These are phyloP conservation scores for Apodemia hepburni DNA, from an alignment of 2,888 invertebrate species.

Conservation along the genomic window DNA sequence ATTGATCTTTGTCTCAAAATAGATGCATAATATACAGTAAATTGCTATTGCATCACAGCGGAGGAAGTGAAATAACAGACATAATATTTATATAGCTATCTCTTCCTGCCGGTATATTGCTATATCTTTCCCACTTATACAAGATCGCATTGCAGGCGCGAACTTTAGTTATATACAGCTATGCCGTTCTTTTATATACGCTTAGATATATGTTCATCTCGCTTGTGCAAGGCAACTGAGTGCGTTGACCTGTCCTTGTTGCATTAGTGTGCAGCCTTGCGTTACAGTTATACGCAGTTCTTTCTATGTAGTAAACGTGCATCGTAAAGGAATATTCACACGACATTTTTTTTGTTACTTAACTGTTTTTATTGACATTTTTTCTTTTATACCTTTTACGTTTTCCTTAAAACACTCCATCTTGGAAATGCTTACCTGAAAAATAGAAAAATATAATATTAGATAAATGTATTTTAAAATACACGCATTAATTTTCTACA, in stretches of 20 bases:
- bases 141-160: constrained; percentile 47
- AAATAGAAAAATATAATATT: constrained; percentile 29
- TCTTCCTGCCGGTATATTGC: constrained; percentile 51
- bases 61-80: constrained; percentile 78
- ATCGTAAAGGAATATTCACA: constrained; percentile 67
- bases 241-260: constrained; percentile 80
- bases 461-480: neutral
- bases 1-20: constrained; percentile 68
- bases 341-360: constrained; percentile 38
- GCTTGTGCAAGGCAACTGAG: constrained; percentile 75
- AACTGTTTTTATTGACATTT: constrained; percentile 11
- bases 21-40: constrained; percentile 57
- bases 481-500: neutral
- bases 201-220: constrained; percentile 46
- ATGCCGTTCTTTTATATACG: constrained; percentile 44
- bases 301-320: constrained; percentile 59
- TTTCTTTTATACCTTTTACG: constrained; percentile 15
- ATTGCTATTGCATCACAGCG: constrained; percentile 75
- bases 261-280: constrained; percentile 75
- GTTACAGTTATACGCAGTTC: constrained; percentile 66
- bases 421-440: constrained; percentile 37
- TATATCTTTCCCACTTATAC: constrained; percentile 60
- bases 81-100: constrained; percentile 76
- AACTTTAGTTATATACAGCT: constrained; percentile 42
- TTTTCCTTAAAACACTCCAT: constrained; percentile 16